Percentiles rank a stretch among this genome's conserved stretches.
phyloP scores from a whole-genome alignment of 2,888 invertebrate species.

The Oxytorus armatus region DNA sequence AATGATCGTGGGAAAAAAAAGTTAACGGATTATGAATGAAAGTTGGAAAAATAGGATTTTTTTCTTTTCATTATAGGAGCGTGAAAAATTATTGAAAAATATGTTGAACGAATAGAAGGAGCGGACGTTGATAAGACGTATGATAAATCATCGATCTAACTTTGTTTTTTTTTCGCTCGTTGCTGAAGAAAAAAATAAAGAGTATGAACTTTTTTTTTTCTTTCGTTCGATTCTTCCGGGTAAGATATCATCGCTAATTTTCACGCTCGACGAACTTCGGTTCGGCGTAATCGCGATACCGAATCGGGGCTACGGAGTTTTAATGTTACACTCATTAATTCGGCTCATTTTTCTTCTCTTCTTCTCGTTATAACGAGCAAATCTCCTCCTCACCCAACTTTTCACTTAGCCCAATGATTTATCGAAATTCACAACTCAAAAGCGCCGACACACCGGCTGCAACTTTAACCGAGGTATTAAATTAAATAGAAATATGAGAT shows the following conservation, averaged over 20 bases:
- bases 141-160: too few species aligned
- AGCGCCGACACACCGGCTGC: slow-evolving; percentile 2
- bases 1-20: neutral
- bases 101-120: too few species aligned
- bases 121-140: too few species aligned
- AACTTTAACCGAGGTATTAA: slow-evolving; percentile 1
- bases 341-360: slow-evolving; percentile 35
- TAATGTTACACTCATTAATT: slow-evolving; percentile 58
- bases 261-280: slow-evolving; percentile 55
- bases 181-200: neutral
- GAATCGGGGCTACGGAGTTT: slow-evolving; percentile 59
- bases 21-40: neutral
- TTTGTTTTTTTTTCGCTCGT: neutral
- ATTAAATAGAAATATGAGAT: neutral
- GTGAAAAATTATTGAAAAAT: slow-evolving; percentile 37
- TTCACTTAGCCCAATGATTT: slow-evolving; percentile 47
- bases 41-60: neutral
- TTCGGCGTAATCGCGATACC: slow-evolving; percentile 61
- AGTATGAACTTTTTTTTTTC: slow-evolving; percentile 5
- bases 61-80: slow-evolving; percentile 37
- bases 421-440: slow-evolving; percentile 46
- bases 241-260: slow-evolving; percentile 56
- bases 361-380: slow-evolving; percentile 21
- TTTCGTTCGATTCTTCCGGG: slow-evolving; percentile 51
- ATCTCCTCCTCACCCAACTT: slow-evolving; percentile 5